A percentile compares a stretch with the other conserved stretches of the same genome.
phyloP scores from a whole-genome alignment of 2,113 vertebrate genomes.

The Plecotus auritus region DNA sequence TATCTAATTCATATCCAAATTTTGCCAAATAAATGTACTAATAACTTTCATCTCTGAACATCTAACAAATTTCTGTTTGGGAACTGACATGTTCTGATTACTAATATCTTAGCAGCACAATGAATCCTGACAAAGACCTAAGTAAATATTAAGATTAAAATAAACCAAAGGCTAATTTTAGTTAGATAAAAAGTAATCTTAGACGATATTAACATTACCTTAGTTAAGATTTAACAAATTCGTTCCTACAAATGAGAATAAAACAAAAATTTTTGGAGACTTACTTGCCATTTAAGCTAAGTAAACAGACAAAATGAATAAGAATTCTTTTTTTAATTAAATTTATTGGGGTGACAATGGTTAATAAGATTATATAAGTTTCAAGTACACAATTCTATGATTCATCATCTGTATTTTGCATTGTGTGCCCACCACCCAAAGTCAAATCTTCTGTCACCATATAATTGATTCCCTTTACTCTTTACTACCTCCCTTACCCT shows the following conservation, averaged over 20 bases:
- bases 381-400: neutral
- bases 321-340: neutral
- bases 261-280: neutral
- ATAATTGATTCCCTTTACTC: neutral
- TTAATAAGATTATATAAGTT: neutral
- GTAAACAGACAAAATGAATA: neutral
- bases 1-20: neutral
- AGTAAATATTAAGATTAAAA: conserved; percentile 40
- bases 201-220: conserved; percentile 19
- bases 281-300: neutral
- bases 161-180: conserved; percentile 39
- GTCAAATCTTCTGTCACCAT: neutral
- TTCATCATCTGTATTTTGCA: neutral
- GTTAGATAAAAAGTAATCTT: conserved; percentile 24
- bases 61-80: neutral
- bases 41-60: neutral
- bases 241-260: neutral
- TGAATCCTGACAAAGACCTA: conserved; percentile 15
- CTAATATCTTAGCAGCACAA: conserved; percentile 20
- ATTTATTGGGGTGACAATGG: neutral
- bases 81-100: neutral
- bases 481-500: neutral
- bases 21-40: neutral
- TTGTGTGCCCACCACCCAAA: neutral
- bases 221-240: conserved; percentile 33